These are phyloP conservation scores for Dunckerocampus dactyliophorus DNA, from an alignment of 2,113 vertebrate species.

Conservation along the genomic window DNA sequence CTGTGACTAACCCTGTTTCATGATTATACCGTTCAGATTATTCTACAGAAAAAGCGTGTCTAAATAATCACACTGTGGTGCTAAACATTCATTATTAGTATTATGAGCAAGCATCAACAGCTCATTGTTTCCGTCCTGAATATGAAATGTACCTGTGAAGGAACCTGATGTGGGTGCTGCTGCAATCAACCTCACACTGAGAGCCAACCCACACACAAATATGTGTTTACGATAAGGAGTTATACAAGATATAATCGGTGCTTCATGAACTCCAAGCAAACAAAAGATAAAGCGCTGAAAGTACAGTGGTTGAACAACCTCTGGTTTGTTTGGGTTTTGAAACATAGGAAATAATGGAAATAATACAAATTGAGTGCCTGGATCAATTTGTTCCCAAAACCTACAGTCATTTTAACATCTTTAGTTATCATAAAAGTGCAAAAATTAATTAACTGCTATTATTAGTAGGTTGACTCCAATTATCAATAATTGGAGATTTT, in stretches of 20 bases:
- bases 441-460: no score
- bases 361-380: no score
- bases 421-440: no score
- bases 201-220: conserved; percentile 43
- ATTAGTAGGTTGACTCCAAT: no score
- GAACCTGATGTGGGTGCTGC: conserved; percentile 23
- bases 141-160: conserved; percentile 36
- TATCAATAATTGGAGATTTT: no score
- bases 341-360: no score
- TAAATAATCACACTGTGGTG: conserved; percentile 39
- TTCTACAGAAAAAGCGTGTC: conserved; percentile 24
- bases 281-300: conserved; percentile 18
- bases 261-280: conserved; percentile 26
- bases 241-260: conserved; percentile 30
- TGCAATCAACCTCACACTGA: conserved; percentile 57
- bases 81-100: conserved; percentile 36
- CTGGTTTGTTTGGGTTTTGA: no score
- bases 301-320: neutral
- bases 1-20: conserved; percentile 57
- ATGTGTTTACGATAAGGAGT: conserved; percentile 33
- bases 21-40: conserved; percentile 35
- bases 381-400: no score
- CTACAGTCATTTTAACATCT: no score
- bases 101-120: conserved; percentile 17
- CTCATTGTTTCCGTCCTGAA: conserved; percentile 40